Conservation (phyloP, 2,888 invertebrate species). For the Artemia sinica region DNA sequence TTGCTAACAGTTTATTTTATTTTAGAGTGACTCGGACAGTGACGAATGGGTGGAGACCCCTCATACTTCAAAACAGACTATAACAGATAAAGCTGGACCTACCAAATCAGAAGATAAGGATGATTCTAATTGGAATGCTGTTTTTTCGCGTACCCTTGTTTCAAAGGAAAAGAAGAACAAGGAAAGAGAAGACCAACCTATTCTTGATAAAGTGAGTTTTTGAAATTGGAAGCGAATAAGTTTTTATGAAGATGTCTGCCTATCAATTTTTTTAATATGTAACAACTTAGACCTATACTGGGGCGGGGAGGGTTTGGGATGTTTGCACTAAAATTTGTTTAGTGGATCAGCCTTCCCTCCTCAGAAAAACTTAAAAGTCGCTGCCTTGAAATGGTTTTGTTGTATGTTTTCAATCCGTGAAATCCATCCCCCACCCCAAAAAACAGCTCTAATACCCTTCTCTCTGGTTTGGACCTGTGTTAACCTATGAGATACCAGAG, state of each 20-base stretch:
- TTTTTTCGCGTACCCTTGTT: neutral
- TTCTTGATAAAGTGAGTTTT: neutral
- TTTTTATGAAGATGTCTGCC: neutral
- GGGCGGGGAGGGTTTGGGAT: too few species aligned
- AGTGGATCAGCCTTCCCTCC: too few species aligned
- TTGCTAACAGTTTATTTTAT: neutral
- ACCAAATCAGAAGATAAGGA: neutral
- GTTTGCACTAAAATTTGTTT: too few species aligned
- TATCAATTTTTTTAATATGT: neutral
- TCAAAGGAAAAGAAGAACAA: slow-evolving; percentile 2
- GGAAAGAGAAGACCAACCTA: neutral
- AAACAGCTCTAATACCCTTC: too few species aligned
- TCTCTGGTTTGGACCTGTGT: too few species aligned
- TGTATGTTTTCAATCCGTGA: too few species aligned
- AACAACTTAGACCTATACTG: neutral
- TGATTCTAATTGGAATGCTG: neutral
- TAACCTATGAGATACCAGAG: too few species aligned
- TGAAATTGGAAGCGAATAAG: neutral
- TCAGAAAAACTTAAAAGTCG: too few species aligned
- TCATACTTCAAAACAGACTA: neutral
- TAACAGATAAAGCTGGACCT: neutral
- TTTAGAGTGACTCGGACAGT: neutral
- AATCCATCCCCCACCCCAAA: too few species aligned
- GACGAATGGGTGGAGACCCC: slow-evolving; percentile 8
- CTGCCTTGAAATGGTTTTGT: too few species aligned